Conservation (phyloP, 2,797 vertebrate genomes). For the Tarsius wallacei region DNA sequence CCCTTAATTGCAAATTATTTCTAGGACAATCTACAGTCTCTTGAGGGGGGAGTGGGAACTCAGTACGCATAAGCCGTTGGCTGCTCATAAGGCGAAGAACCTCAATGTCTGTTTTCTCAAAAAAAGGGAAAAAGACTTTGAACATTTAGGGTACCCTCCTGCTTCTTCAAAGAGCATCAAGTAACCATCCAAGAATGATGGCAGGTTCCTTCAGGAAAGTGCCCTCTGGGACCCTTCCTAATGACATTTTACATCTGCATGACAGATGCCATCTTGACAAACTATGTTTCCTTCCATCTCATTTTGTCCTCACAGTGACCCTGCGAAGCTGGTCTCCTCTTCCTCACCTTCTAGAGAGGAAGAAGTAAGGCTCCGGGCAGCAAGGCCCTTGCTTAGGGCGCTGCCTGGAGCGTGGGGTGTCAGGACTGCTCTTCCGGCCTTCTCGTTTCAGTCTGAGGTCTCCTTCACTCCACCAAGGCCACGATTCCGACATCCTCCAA, state of each 20-base stretch:
- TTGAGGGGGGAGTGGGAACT: neutral
- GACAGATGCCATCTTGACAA: neutral
- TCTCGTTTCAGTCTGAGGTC: neutral
- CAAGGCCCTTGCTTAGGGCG: neutral
- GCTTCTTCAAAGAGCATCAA: neutral
- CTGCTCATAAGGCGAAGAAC: neutral
- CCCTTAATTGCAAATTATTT: neutral
- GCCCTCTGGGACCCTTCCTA: neutral
- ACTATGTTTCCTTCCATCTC: neutral
- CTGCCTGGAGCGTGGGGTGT: accelerated
- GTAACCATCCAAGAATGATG: neutral
- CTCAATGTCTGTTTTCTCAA: neutral
- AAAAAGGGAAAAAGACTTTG: neutral
- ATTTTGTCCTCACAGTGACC: constrained; percentile 15
- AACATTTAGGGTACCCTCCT: neutral
- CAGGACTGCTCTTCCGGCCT: neutral
- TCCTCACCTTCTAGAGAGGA: neutral
- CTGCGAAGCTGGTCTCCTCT: neutral
- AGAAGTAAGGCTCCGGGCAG: neutral
- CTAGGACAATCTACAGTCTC: neutral
- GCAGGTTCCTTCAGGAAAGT: neutral
- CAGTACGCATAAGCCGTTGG: neutral
- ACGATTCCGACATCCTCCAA: neutral
- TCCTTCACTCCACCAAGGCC: neutral
- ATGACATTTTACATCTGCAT: constrained; percentile 2